Evolutionary conservation across 2,113 vertebrate genomes (phyloP).

Genomic region (Synodontis membranacea): DNA sequence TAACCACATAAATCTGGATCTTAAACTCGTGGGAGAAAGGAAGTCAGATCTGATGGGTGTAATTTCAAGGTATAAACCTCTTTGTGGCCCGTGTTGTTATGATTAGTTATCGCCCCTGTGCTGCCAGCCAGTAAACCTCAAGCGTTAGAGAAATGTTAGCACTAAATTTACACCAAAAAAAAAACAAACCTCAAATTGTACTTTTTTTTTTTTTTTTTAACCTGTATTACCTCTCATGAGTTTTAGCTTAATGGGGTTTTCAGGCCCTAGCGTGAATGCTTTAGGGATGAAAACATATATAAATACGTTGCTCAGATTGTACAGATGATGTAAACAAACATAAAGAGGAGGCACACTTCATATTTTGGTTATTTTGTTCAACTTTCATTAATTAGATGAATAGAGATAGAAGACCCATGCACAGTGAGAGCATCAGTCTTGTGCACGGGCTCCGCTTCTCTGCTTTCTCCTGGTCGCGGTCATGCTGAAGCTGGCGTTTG

Average conservation of each 20-base stretch:
- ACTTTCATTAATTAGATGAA: background rate
- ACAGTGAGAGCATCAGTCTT: background rate
- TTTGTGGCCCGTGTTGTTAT: background rate
- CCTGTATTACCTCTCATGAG: background rate
- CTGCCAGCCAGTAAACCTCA: background rate
- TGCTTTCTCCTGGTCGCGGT: background rate
- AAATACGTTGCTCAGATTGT: no score
- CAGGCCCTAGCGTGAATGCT: background rate
- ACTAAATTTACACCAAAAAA: background rate
- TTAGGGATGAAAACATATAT: no score
- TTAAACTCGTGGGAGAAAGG: background rate
- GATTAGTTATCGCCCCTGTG: background rate
- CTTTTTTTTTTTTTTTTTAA: no score
- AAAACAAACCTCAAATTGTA: background rate
- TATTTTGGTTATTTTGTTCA: background rate
- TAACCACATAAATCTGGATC: background rate
- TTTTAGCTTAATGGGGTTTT: background rate
- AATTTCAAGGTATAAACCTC: background rate
- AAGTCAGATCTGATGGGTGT: background rate
- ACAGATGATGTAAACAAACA: background rate
- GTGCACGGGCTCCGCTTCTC: no score
- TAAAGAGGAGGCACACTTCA: background rate
- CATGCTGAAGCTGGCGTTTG: background rate
- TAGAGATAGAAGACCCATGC: background rate
- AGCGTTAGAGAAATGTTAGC: background rate